A percentile compares a stretch with the other conserved stretches of the same genome.
These are phyloP conservation scores for Bubo blakistoni DNA, from an alignment of 2,113 vertebrate species.

Conservation along the genomic window DNA sequence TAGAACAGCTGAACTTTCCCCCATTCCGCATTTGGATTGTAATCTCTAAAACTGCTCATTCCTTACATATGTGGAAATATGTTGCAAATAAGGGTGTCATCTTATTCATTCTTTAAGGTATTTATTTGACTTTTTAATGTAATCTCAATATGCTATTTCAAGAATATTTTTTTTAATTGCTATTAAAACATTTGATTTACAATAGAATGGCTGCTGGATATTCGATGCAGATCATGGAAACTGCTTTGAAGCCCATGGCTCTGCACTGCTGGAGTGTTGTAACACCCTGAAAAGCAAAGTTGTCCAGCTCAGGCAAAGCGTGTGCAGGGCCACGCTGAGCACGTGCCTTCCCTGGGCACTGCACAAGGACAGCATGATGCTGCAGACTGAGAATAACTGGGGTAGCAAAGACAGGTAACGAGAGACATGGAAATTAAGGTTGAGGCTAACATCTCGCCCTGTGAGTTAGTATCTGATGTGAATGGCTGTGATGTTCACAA, in stretches of 20 bases:
- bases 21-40: neutral
- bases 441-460: neutral
- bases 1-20: neutral
- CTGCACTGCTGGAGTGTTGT: too few relatives aligned
- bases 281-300: neutral
- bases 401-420: neutral
- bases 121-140: neutral
- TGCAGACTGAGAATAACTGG: neutral
- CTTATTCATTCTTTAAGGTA: neutral
- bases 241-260: neutral
- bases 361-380: neutral
- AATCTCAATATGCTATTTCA: neutral
- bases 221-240: neutral
- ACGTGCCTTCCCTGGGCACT: rapidly evolving
- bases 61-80: neutral
- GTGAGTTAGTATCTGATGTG: neutral
- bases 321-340: neutral
- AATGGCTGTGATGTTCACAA: neutral
- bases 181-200: neutral
- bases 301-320: neutral
- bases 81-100: neutral
- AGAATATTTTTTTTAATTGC: neutral
- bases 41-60: neutral
- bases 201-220: neutral
- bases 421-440: neutral